phyloP scores from a whole-genome alignment of 2,113 vertebrate species.

The Plecturocebus donacophilus region DNA sequence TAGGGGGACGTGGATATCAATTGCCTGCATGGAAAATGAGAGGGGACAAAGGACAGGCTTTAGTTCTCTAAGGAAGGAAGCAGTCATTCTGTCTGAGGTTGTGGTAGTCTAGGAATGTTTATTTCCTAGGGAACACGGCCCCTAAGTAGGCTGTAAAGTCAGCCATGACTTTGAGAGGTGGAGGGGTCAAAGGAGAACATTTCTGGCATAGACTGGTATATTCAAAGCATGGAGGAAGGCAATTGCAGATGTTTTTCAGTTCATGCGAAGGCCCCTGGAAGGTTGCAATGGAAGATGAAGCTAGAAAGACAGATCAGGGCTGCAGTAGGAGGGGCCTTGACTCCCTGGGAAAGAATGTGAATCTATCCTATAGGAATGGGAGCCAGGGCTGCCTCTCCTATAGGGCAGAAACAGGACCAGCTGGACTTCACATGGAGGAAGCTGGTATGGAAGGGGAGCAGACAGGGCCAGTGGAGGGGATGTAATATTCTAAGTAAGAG shows the following conservation, averaged over 20 bases:
- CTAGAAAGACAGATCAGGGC: neutral
- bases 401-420: neutral
- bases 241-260: neutral
- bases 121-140: neutral
- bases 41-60: neutral
- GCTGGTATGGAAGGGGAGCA: neutral
- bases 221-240: neutral
- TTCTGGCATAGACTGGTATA: neutral
- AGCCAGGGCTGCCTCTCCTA: neutral
- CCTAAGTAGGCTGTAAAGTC: too few relatives aligned
- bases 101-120: neutral
- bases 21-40: neutral
- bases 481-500: neutral
- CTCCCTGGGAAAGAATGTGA: neutral
- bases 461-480: rapidly evolving
- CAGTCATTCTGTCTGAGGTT: neutral
- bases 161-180: neutral
- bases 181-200: neutral
- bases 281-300: too few relatives aligned
- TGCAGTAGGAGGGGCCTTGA: neutral
- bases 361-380: neutral
- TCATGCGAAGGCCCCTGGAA: neutral
- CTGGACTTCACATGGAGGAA: too few relatives aligned
- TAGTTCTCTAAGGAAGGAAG: neutral
- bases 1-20: neutral